These are phyloP conservation scores for Crotalus helleri DNA, from an alignment of 2,113 vertebrate genomes.

Conservation along the genomic window DNA sequence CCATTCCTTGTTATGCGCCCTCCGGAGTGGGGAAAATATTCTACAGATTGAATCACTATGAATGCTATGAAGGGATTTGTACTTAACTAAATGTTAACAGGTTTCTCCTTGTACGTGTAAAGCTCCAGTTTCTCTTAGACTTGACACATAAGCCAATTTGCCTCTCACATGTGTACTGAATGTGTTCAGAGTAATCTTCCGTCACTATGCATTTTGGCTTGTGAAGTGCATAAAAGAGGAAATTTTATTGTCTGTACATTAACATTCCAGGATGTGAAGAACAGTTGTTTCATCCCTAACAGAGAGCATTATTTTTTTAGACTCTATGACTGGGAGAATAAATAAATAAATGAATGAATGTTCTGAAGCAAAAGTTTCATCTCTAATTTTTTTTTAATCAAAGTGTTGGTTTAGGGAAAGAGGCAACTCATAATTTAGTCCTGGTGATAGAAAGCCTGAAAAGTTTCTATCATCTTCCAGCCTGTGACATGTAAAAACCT, in stretches of 20 bases:
- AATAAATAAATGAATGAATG: not conserved
- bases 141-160: not conserved
- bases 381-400: not conserved
- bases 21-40: not conserved
- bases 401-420: not conserved
- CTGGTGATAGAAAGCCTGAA: not conserved
- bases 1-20: not conserved
- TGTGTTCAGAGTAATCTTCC: not conserved
- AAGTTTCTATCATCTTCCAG: not conserved
- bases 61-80: not conserved
- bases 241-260: not conserved
- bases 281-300: not conserved
- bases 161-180: not conserved
- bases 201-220: not conserved
- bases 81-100: not conserved
- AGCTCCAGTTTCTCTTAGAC: not conserved
- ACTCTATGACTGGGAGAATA: not conserved
- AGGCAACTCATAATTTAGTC: not conserved
- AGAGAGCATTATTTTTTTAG: not conserved
- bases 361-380: not conserved
- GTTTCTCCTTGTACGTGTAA: not conserved
- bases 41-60: not conserved
- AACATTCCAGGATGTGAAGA: not conserved
- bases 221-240: not conserved
- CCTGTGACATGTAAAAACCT: slow-evolving; percentile 10